phyloP scores from a whole-genome alignment of 2,888 invertebrate species.

The Sinhomidia bicolor region DNA sequence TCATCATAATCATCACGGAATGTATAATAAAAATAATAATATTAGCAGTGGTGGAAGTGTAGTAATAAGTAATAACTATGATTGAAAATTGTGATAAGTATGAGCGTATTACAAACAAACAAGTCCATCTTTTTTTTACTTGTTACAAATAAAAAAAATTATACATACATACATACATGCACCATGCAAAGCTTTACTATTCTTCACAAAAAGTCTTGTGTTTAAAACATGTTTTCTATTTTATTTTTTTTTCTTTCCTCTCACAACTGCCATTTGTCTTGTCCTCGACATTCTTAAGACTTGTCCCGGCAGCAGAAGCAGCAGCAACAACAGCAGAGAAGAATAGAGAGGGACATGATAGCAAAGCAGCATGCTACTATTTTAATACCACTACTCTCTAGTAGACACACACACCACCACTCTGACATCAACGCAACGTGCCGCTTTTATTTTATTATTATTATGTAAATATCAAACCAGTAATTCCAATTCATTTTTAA shows the following conservation, averaged over 20 bases:
- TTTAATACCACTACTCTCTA: background rate
- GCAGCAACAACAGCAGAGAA: background rate
- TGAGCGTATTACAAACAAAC: background rate
- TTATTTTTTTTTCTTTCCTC: conserved; percentile 3
- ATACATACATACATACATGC: too few relatives aligned
- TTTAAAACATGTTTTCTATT: conserved; percentile 12
- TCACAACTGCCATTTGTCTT: background rate
- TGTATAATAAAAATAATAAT: conserved; percentile 42
- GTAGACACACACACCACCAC: background rate
- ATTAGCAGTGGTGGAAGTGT: background rate
- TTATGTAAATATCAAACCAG: conserved; percentile 20
- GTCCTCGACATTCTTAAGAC: conserved; percentile 26
- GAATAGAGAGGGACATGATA: too few relatives aligned
- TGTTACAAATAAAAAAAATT: background rate
- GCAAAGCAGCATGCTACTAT: conserved; percentile 20
- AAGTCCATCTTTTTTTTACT: background rate
- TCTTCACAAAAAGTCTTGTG: background rate
- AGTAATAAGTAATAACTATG: conserved; percentile 3
- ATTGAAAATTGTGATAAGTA: background rate
- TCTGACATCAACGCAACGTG: background rate
- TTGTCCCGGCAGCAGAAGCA: conserved; percentile 4
- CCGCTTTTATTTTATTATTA: conserved; percentile 12
- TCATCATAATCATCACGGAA: conserved; percentile 18
- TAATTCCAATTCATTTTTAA: conserved; percentile 37
- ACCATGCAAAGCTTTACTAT: conserved; percentile 8